Conservation (phyloP, 2,797 vertebrate genomes). For the Australoheros facetus region DNA sequence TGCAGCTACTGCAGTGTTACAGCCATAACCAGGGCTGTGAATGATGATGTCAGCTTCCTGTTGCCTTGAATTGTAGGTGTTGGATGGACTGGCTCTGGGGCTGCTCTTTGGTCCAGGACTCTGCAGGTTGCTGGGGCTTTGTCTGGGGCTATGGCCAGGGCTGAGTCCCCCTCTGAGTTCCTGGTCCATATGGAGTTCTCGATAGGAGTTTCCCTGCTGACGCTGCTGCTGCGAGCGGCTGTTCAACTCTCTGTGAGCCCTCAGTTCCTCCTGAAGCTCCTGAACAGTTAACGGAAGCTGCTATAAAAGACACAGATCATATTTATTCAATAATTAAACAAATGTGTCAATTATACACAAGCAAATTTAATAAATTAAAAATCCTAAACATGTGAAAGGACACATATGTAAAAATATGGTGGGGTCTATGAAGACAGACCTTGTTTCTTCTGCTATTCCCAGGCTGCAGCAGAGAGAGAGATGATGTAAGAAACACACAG, state of each 20-base stretch:
- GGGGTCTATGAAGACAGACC: slow-evolving; percentile 79
- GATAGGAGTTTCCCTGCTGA: slow-evolving; percentile 74
- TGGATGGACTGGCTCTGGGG: slow-evolving; percentile 70
- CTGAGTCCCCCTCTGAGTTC: slow-evolving; percentile 66
- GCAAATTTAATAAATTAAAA: slow-evolving; percentile 3
- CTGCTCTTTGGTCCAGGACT: slow-evolving; percentile 65
- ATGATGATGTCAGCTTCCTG: slow-evolving; percentile 78
- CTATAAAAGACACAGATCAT: slow-evolving; percentile 60
- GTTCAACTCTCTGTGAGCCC: slow-evolving; percentile 93
- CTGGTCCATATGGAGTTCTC: slow-evolving; percentile 64
- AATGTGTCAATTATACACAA: not conserved
- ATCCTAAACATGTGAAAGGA: not conserved
- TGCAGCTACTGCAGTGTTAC: slow-evolving; percentile 37
- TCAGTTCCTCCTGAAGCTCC: slow-evolving; percentile 93
- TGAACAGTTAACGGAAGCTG: slow-evolving; percentile 93
- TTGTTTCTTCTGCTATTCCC: slow-evolving; percentile 89
- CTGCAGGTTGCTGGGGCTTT: slow-evolving; percentile 68
- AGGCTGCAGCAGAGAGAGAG: slow-evolving; percentile 85
- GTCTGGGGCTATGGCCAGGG: slow-evolving; percentile 70
- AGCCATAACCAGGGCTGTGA: slow-evolving; percentile 73
- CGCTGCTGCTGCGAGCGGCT: slow-evolving; percentile 88
- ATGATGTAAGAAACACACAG: slow-evolving; percentile 76
- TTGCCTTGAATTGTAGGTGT: slow-evolving; percentile 69
- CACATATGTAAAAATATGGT: slow-evolving; percentile 32
- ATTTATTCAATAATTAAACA: not conserved